These are phyloP conservation scores for Galeopsomyia nigrocyanea DNA, from an alignment of 2,888 invertebrate genomes.

Conservation along the genomic window DNA sequence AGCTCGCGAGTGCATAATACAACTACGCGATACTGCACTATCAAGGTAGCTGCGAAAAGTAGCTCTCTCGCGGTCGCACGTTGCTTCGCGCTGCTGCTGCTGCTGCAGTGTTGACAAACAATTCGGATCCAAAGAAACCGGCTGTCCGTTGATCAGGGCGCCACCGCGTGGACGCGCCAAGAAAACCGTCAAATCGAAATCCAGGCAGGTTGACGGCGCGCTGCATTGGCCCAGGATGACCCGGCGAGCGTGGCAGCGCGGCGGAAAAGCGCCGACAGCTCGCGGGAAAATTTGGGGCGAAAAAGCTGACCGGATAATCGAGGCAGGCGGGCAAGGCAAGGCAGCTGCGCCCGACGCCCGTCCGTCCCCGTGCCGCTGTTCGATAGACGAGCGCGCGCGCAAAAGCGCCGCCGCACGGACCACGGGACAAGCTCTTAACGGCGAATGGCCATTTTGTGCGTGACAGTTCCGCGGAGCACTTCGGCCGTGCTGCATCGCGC, in stretches of 20 bases:
- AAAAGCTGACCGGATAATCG: no score
- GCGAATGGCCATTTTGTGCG: conserved; percentile 78
- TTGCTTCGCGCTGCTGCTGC: no score
- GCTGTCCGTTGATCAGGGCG: conserved; percentile 35
- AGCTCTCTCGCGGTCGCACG: no score
- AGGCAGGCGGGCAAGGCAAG: no score
- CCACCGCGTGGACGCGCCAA: conserved; percentile 44
- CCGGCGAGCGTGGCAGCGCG: neutral
- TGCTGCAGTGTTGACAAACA: conserved; percentile 48
- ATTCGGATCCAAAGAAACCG: conserved; percentile 41
- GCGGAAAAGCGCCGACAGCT: neutral
- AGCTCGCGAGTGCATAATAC: no score
- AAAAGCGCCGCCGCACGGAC: conserved; percentile 69
- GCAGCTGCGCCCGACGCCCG: no score
- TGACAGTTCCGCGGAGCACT: conserved; percentile 69
- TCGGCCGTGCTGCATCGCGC: conserved; percentile 43
- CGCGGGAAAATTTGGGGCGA: conserved; percentile 9
- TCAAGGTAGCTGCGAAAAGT: no score
- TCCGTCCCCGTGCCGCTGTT: no score
- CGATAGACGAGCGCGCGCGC: neutral
- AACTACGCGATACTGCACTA: no score
- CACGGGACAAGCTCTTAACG: conserved; percentile 70
- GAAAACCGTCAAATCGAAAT: conserved; percentile 13
- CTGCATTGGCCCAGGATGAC: neutral
- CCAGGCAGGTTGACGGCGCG: no score